Evolutionary conservation across 1,140 invertebrate species (phyloP), one percentile per base, ranked within the genome.

Genomic region (Arctopsyche grandis): DNA sequence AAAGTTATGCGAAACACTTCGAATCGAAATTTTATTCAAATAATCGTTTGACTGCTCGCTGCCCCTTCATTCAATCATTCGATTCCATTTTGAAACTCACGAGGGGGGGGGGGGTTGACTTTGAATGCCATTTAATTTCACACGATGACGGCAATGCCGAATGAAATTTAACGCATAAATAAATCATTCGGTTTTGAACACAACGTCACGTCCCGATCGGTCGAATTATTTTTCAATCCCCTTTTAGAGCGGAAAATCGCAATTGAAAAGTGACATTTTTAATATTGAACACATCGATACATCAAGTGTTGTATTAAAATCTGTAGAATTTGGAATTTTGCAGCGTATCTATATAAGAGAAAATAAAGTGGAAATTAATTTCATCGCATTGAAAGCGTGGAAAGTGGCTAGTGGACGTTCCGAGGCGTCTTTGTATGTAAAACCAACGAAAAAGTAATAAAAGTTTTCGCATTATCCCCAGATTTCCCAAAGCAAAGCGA

Each of bases 401-500:
- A 9, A 29, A 66, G 24, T 66, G 0, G 9, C 63, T n/a, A 26
- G 24, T 66, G 63, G 24, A 66, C 24, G 63, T 52, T 16, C 29
- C 3, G 10, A 56, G 10, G 21, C 9, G 10, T 76, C 56, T 76
- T 76, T 66, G 29, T 63, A 76, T 38, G 56, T 66, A 76, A 76
- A 76, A 76, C 21, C 75, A 48, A 44, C 38, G 22, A n/a, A 16
- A 66, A 77, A 77, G 75, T 77, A 77, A 77, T 77, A 77, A 77
- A 77, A 77, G 75, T 77, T 77, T 77, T 77, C 63, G 44, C 63
- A 77, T 77, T 77, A 77, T 69, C 60, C 63, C 21, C 43, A 16
- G 58, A 21, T 69, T 48, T 69, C 48, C 24, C 60, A 48, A 69
- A 19, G 38, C 43, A 76, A 10, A 19, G 22, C 63, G 21, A 66